A percentile compares a stretch with the other conserved stretches of the same genome.
These are phyloP conservation scores for Casuarius casuarius DNA, from an alignment of 2,113 vertebrate genomes.

Conservation along the genomic window DNA sequence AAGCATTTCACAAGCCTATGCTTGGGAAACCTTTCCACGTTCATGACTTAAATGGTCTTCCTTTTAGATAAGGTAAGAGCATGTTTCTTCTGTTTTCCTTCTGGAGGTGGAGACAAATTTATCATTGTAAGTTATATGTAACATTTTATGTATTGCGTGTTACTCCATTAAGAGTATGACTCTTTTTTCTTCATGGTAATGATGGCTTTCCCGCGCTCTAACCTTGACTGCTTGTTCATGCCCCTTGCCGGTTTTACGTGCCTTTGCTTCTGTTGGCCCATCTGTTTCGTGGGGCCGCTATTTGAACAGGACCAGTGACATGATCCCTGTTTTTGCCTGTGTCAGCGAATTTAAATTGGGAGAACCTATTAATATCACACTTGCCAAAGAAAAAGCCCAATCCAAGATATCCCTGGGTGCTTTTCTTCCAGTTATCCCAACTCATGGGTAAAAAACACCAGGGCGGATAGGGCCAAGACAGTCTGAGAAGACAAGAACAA, in stretches of 20 bases:
- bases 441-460: neutral
- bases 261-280: neutral
- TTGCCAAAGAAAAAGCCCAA: neutral
- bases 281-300: neutral
- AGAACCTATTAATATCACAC: neutral
- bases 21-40: neutral
- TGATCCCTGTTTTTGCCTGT: neutral
- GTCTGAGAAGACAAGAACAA: neutral
- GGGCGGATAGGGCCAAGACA: rapidly evolving
- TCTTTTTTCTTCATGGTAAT: neutral
- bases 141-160: neutral
- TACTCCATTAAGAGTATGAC: neutral
- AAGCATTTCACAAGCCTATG: neutral
- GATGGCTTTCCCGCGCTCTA: neutral
- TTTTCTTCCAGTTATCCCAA: neutral
- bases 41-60: neutral
- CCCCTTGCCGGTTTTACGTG: neutral
- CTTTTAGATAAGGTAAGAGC: neutral
- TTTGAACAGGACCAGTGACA: neutral
- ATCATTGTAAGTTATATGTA: neutral
- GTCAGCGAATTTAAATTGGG: neutral
- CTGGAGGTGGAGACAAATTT: neutral
- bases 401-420: neutral
- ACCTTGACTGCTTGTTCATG: neutral
- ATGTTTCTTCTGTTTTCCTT: neutral